Percentiles rank a stretch among this genome's conserved stretches.
Conservation (phyloP, 2,888 invertebrate species). For the Chirona hameri region DNA sequence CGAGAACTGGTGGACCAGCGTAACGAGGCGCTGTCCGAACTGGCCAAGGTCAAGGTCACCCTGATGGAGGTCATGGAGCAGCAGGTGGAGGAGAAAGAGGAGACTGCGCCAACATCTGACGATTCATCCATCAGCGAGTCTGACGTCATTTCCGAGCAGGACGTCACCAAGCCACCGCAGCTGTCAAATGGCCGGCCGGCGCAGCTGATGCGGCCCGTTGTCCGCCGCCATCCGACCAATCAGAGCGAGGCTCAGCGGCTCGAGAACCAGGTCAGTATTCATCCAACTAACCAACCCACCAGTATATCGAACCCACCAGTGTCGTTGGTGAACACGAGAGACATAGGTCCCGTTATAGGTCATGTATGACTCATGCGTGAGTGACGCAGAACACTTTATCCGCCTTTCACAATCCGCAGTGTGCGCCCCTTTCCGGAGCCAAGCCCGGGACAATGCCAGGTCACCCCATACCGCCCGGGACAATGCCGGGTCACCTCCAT, state of each 20-base stretch:
- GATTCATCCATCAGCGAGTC: background rate
- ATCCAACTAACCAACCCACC: background rate
- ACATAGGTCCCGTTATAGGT: too few relatives aligned
- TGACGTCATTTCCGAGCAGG: background rate
- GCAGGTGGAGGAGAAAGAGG: background rate
- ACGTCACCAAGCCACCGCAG: background rate
- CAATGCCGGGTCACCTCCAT: too few relatives aligned
- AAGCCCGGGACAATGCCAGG: too few relatives aligned
- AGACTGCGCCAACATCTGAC: background rate
- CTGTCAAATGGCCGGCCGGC: background rate
- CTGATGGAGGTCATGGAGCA: background rate
- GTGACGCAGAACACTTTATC: too few relatives aligned
- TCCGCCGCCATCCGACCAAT: background rate
- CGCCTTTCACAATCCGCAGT: too few relatives aligned
- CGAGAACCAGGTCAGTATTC: background rate
- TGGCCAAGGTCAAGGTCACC: background rate
- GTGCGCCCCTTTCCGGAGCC: too few relatives aligned
- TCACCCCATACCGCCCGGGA: too few relatives aligned
- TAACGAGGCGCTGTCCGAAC: constrained; percentile 2
- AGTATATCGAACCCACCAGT: background rate
- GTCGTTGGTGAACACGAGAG: too few relatives aligned
- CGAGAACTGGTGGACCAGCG: constrained; percentile 2
- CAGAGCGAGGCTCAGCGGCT: background rate
- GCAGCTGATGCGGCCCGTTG: background rate
- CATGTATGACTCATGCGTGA: too few relatives aligned